These are phyloP conservation scores for Orchesellides sinensis DNA, from an alignment of 2,888 invertebrate species.

Conservation along the genomic window DNA sequence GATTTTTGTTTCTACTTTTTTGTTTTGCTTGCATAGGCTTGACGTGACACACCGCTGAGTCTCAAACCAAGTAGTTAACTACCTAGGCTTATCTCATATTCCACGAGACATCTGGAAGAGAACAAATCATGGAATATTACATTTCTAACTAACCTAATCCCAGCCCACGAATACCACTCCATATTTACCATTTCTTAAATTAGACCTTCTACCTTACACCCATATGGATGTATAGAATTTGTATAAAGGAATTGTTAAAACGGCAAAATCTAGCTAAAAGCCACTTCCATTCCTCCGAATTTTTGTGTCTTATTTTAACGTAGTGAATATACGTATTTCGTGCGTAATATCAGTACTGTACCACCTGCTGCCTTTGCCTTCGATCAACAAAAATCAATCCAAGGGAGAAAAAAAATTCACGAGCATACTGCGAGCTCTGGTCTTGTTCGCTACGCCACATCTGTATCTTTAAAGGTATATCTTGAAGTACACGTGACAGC, in stretches of 20 bases:
- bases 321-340: neutral
- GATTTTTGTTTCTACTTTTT: conserved; percentile 26
- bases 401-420: conserved; percentile 25
- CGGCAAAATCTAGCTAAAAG: too few species aligned
- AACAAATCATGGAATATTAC: neutral
- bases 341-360: neutral
- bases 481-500: conserved; percentile 37
- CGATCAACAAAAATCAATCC: conserved; percentile 46
- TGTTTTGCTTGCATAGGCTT: conserved; percentile 30
- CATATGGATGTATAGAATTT: too few species aligned
- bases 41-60: conserved; percentile 43
- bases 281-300: neutral
- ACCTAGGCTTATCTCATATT: neutral
- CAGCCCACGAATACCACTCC: neutral
- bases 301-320: too few species aligned
- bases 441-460: conserved; percentile 26
- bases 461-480: conserved; percentile 28
- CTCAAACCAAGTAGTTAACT: conserved; percentile 14
- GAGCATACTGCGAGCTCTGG: conserved; percentile 5
- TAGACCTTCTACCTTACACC: too few species aligned
- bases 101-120: neutral
- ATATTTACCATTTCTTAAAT: too few species aligned
- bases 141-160: neutral
- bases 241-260: too few species aligned
- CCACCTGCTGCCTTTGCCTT: conserved; percentile 48